Conservation (phyloP, 2,888 invertebrate species). For the Cryptophagus acutangulus region DNA sequence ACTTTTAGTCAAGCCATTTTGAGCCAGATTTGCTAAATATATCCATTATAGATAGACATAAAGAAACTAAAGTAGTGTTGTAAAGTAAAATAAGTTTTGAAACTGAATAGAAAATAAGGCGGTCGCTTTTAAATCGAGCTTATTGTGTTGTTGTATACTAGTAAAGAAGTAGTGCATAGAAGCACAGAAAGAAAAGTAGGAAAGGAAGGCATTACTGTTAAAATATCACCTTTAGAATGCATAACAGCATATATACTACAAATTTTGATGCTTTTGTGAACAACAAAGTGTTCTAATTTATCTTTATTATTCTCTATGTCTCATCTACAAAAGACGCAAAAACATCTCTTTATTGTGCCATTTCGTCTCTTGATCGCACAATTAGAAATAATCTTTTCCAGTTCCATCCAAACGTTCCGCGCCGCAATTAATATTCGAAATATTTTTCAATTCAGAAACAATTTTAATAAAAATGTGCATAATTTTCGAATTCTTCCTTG, state of each 20-base stretch:
- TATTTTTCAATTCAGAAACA: too few species aligned
- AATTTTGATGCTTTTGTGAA: conserved; percentile 23
- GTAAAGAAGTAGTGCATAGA: too few species aligned
- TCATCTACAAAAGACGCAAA: conserved; percentile 7
- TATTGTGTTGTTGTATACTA: conserved; percentile 11
- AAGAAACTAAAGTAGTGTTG: too few species aligned
- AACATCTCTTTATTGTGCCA: conserved; percentile 6
- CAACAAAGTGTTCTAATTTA: conserved; percentile 23
- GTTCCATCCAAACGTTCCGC: too few species aligned
- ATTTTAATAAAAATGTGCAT: conserved; percentile 8
- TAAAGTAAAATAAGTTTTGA: too few species aligned
- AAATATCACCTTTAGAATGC: conserved; percentile 17
- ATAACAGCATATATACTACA: conserved; percentile 17
- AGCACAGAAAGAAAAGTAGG: conserved; percentile 10
- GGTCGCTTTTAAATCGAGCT: conserved; percentile 32
- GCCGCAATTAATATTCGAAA: too few species aligned
- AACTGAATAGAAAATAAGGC: conserved; percentile 51
- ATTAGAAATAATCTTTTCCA: too few species aligned
- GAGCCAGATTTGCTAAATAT: too few species aligned
- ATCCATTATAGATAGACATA: too few species aligned
- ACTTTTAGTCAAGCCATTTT: too few species aligned
- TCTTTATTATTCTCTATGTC: conserved; percentile 15
- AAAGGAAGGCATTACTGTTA: conserved; percentile 18
- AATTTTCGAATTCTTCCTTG: background rate
- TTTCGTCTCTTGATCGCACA: too few species aligned